Evolutionary conservation across 2,113 vertebrate genomes (phyloP), one percentile per base, ranked within the genome.

Genomic region (Alexandromys fortis): DNA sequence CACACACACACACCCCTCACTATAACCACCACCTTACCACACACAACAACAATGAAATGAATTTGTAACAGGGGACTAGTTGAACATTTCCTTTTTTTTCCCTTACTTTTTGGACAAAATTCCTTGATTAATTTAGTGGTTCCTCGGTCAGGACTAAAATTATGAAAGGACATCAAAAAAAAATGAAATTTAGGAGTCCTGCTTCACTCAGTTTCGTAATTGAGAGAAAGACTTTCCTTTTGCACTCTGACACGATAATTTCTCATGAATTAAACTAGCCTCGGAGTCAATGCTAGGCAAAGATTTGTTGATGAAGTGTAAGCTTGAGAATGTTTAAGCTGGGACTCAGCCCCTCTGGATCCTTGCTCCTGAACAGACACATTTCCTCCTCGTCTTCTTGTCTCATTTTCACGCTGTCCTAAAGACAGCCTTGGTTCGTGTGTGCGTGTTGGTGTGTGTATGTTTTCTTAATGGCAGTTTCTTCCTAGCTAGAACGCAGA

Each of bases 401-500:
- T 78, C 47, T 90, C 47, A 6, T 47, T 87, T 30, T 30, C 38
- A 72, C 52, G n/a, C n/a, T 90, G 33, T 91, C 81, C 49, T 73
- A 52, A 89, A 94, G 52, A 38, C 8, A 76, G 65, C 81, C 22
- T 12, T 28, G 7, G 35, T 82, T 38, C 83, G 68, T 8, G 58
- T 63, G 63, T 67, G 35, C 28, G 14, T 75, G 55, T 82, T 42
- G 28, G 63, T 58, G 10, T 33, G 67, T 93, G 65, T 26, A 2
- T 63, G 28, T 10, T 65, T 96, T 87, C 49, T 75, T 92, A 94
- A 94, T 87, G 88, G 58, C 55, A 6, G 61, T 68, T 95, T 96
- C 78, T 92, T 97, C 91, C 82, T 89, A 96, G 91, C 82, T 94
- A 93, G 89, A 92, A 91, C 82, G 11, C 86, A 97, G 91, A 68